These are phyloP conservation scores for Loxodonta africana DNA, from an alignment of 2,113 vertebrate genomes.

Conservation along the genomic window DNA sequence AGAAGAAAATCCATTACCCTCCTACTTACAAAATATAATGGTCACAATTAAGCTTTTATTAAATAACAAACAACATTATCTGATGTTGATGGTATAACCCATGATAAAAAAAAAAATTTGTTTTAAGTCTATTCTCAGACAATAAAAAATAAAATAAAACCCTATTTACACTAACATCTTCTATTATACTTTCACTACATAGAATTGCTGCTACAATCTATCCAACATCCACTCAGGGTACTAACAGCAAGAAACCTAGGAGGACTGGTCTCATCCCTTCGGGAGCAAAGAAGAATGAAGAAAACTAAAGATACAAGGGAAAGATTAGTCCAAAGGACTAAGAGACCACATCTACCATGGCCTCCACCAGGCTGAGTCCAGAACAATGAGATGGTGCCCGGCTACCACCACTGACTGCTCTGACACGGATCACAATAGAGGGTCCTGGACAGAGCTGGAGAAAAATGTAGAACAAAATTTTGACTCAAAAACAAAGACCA, in stretches of 20 bases:
- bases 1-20: background rate
- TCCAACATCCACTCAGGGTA: background rate
- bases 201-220: background rate
- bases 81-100: background rate
- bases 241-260: background rate
- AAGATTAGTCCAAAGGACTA: too few relatives aligned
- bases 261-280: too few relatives aligned
- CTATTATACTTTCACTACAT: background rate
- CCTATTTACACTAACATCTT: background rate
- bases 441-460: too few relatives aligned
- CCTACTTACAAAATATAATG: slow-evolving; percentile 25
- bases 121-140: background rate
- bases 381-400: too few relatives aligned
- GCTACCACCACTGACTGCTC: too few relatives aligned
- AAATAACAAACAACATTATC: background rate
- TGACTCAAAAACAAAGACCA: too few relatives aligned
- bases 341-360: too few relatives aligned
- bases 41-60: slow-evolving; percentile 32
- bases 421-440: too few relatives aligned
- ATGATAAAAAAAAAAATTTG: background rate
- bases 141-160: slow-evolving; percentile 46
- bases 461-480: too few relatives aligned
- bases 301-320: too few relatives aligned
- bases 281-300: too few relatives aligned
- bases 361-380: too few relatives aligned